Evolutionary conservation across 2,888 invertebrate species (phyloP), one percentile per base, ranked within the genome.

Genomic region (Azorinus chamasolen): DNA sequence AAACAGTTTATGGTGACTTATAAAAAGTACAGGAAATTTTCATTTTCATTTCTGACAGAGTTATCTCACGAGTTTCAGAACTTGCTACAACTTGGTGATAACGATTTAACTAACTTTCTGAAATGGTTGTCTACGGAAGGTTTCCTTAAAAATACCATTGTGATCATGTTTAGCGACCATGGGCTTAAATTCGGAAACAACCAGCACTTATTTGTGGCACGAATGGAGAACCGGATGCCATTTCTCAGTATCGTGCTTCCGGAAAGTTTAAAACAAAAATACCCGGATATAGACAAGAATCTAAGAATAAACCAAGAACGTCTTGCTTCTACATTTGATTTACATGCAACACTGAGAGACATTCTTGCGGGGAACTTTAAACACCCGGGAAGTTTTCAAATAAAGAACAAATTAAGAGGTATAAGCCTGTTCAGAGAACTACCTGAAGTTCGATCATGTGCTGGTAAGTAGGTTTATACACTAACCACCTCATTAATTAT

Each of bases 131-230:
- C 89, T 55, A 90, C 93, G 3, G 94, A 94, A 0, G 95, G 95
- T 0, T 93, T 95, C 39, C 93, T 97, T 24, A 95, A 97, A 73
- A 95, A 97, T 85, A 97, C 98, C 0, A 90, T 98, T 80, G 93
- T 98, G 0, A 95, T 98, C 63, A 91, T 98, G 6, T 97, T 98
- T 96, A 96, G 97, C 2, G 98, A 98, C 93, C 98, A 98, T 92
- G 98, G 98, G 0, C 78, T 86, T 20, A 85, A 97, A 90, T 97
- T 96, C 93, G 95, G 96, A 0, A 94, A 95, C 63, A 95, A 97
- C 16, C 95, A 98, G 0, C 95, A 96, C 86, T 97, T 97, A 0
- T 94, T 97, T 14, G 97, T 98, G 91, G 98, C 98, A 0, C 97
- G 97, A 91, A 95, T 96, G 65, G 98, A 98, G 88, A 97, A 98